Percentiles rank a stretch among this genome's conserved stretches.
phyloP scores from a whole-genome alignment of 1,140 invertebrate species.

The Drosophila gunungcola region DNA sequence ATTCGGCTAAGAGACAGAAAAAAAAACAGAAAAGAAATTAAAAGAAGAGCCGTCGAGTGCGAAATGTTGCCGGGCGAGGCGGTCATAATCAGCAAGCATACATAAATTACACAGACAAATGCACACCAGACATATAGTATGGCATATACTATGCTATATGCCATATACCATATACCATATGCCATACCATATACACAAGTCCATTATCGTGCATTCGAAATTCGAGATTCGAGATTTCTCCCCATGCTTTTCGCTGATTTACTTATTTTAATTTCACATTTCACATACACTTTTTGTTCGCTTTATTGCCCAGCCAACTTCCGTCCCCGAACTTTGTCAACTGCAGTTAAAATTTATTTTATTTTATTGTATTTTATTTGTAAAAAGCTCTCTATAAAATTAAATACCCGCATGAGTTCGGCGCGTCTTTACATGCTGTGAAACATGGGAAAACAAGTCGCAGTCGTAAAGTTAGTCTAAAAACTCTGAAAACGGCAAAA shows the following conservation, averaged over 20 bases:
- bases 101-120: constrained; percentile 66
- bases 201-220: constrained; percentile 60
- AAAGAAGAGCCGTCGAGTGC: constrained; percentile 15
- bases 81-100: constrained; percentile 62
- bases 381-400: not conserved
- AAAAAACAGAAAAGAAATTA: no score
- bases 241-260: constrained; percentile 49
- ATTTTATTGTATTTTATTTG: constrained; percentile 25
- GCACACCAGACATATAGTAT: constrained; percentile 42
- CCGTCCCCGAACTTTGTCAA: constrained; percentile 45
- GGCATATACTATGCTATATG: not conserved
- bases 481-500: constrained; percentile 5
- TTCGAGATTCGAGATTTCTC: constrained; percentile 48
- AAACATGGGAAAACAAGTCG: constrained; percentile 15
- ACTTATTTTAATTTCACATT: constrained; percentile 50
- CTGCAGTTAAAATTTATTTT: constrained; percentile 38
- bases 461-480: constrained; percentile 21
- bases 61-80: constrained; percentile 15
- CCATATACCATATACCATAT: not conserved
- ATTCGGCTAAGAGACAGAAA: constrained; percentile 33
- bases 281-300: constrained; percentile 20
- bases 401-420: constrained; percentile 6
- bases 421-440: constrained; percentile 13
- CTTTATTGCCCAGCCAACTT: constrained; percentile 42
- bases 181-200: constrained; percentile 7